Evolutionary conservation across 2,797 vertebrate species (phyloP), one percentile per base, ranked within the genome.

Genomic region (Pyrocephalus nanus): DNA sequence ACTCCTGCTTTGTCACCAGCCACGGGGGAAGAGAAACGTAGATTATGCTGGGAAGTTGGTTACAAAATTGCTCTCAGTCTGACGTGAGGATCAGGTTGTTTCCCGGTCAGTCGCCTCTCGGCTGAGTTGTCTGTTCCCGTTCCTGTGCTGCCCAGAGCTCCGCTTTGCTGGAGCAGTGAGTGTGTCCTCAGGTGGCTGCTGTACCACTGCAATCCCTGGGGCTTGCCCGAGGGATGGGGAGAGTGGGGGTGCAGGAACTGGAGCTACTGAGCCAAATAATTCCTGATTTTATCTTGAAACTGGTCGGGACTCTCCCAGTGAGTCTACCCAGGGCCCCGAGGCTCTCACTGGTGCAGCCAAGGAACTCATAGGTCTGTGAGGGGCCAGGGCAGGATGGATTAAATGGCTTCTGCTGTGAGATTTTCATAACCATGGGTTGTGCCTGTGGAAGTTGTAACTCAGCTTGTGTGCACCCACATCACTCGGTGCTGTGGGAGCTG

Each of bases 161-260:
- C 7, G 16, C 16, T 80, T 82, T 86, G 42, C 71, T 15, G 3
- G 51, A 88, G 83, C 84, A 54, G 80, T 22, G 47, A 57, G 78
- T 89, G 90, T 72, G 96, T 92, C 95, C 96, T 92, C 65, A 86
- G 85, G 95, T 92, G 97, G 96, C 78, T 69, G 91, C 11, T 20
- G 45, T n/a, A 34, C 5, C 83, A 12, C 34, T 0, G 40, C 32
- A 32, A 2, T 29, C 23, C 36, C 19, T 8, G 8, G 65, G 57
- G 21, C 55, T 47, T 1, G 0, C 22, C 32, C 0, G 1, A 27
- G 51, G 9, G 10, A 12, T 22, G 26, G 26, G 15, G 25, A 62
- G 26, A 19, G 10, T 20, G 3, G 7, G 4, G 18, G 17, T 60
- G 40, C 10, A 50, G 40, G 32, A 12, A 5, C 48, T 22, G 43